Conservation (phyloP, 2,113 vertebrate genomes). For the Psilopogon haemacephalus region DNA sequence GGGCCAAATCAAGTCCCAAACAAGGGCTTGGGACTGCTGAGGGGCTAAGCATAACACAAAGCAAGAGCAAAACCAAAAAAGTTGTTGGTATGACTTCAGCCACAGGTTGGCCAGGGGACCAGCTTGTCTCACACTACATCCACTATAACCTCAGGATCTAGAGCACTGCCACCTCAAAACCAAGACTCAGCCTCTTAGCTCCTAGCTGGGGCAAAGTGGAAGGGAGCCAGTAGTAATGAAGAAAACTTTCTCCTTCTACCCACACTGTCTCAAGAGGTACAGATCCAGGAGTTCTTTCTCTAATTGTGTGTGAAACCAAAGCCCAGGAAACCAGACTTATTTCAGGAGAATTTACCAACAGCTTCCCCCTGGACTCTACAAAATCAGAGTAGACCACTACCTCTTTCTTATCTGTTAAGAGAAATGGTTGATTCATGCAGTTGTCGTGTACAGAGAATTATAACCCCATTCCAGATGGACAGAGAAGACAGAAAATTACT, state of each 20-base stretch:
- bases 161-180: background rate
- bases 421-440: background rate
- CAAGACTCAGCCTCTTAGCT: background rate
- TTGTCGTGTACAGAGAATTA: background rate
- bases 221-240: background rate
- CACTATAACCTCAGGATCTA: background rate
- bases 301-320: background rate
- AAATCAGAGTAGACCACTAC: constrained; percentile 4
- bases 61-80: background rate
- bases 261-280: background rate
- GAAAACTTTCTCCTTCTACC: background rate
- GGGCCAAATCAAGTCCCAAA: background rate
- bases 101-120: background rate
- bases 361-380: background rate
- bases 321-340: background rate
- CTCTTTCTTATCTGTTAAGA: constrained; percentile 28
- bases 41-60: background rate
- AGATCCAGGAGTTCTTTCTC: background rate
- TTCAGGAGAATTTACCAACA: constrained; percentile 10
- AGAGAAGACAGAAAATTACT: background rate
- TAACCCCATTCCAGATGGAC: background rate
- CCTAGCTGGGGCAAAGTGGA: background rate
- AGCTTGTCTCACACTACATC: background rate
- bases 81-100: background rate
- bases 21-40: background rate